These are phyloP conservation scores for Ruditapes philippinarum DNA, from an alignment of 1,140 invertebrate species.

Conservation along the genomic window DNA sequence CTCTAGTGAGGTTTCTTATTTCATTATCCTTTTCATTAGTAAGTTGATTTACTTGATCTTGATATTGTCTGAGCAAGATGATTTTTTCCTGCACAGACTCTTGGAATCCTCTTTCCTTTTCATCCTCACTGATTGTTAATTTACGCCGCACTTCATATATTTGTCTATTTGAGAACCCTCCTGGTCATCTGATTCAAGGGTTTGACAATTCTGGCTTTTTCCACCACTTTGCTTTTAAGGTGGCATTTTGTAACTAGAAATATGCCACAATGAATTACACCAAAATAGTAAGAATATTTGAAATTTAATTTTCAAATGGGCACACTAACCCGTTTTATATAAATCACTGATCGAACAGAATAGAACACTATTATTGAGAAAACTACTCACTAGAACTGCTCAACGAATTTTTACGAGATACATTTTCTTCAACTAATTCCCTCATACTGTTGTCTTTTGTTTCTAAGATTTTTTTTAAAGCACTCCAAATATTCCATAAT, in stretches of 20 bases:
- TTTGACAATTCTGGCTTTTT: neutral
- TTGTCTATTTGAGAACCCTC: slow-evolving; percentile 1
- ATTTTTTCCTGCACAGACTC: slow-evolving; percentile 37
- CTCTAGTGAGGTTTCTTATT: slow-evolving; percentile 6
- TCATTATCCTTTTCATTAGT: slow-evolving; percentile 25
- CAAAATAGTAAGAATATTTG: neutral
- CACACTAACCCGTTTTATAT: neutral
- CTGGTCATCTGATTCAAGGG: slow-evolving; percentile 12
- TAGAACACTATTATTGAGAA: neutral
- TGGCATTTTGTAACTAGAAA: slow-evolving; percentile 15
- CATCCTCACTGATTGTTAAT: slow-evolving; percentile 25
- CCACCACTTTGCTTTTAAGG: slow-evolving; percentile 18
- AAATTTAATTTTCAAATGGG: neutral
- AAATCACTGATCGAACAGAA: neutral
- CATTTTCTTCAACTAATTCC: slow-evolving; percentile 22
- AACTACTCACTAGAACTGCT: neutral
- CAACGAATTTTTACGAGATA: neutral
- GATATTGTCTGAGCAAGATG: neutral
- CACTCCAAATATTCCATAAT: slow-evolving; percentile 13
- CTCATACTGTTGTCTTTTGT: neutral
- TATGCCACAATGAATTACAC: neutral
- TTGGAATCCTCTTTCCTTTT: neutral
- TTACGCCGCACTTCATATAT: slow-evolving; percentile 12
- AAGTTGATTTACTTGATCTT: slow-evolving; percentile 26
- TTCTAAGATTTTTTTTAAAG: neutral